Evolutionary conservation across 2,797 vertebrate species (phyloP).

Genomic region (Iguana delicatissima): DNA sequence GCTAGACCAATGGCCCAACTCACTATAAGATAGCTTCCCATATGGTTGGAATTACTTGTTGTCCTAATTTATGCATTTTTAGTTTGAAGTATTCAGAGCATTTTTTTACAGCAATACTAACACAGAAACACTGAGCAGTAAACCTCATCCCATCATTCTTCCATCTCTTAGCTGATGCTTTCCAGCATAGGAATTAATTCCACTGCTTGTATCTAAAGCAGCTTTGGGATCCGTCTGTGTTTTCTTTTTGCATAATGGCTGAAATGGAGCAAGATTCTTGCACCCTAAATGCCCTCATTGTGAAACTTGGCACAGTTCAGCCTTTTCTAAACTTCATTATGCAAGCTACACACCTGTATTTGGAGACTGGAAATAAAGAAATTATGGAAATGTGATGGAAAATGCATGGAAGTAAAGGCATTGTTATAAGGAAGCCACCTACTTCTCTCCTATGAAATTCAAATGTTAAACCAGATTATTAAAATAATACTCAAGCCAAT

Average conservation of each 20-base stretch:
- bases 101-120: background rate
- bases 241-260: conserved; percentile 39
- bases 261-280: conserved; percentile 16
- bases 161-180: background rate
- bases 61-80: background rate
- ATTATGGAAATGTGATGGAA: conserved; percentile 47
- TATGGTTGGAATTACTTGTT: background rate
- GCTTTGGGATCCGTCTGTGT: conserved; percentile 16
- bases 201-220: conserved; percentile 14
- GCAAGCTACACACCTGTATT: conserved; percentile 34
- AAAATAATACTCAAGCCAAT: conserved; percentile 36
- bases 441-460: conserved; percentile 32
- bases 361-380: conserved; percentile 36
- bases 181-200: background rate
- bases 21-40: background rate
- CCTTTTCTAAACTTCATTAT: conserved; percentile 32
- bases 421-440: conserved; percentile 21
- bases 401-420: conserved; percentile 46
- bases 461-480: conserved; percentile 35
- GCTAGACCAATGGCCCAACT: background rate
- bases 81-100: background rate
- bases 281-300: conserved; percentile 18
- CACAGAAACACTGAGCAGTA: background rate
- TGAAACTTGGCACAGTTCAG: conserved; percentile 19
- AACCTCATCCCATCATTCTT: background rate